Conservation (phyloP, 2,888 invertebrate genomes). For the Tetragonula carbonaria region DNA sequence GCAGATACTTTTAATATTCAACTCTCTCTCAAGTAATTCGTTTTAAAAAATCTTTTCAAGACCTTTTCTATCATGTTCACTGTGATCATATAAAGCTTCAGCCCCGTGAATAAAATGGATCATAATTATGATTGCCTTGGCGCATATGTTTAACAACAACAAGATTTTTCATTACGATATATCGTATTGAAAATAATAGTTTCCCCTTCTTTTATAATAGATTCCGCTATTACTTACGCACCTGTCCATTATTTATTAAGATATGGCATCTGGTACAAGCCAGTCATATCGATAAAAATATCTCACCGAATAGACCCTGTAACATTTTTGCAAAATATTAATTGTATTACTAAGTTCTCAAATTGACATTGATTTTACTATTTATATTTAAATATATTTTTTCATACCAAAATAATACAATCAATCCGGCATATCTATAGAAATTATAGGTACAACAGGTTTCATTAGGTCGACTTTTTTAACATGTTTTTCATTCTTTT, state of each 20-base stretch:
- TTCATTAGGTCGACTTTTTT: constrained; percentile 92
- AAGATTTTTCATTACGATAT: constrained; percentile 51
- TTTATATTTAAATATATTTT: not conserved
- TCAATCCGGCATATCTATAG: constrained; percentile 97
- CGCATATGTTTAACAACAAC: constrained; percentile 64
- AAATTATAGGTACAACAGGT: constrained; percentile 94
- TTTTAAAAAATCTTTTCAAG: constrained; percentile 29
- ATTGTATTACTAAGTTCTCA: not conserved
- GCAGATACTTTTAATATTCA: constrained; percentile 19
- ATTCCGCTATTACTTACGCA: constrained; percentile 54
- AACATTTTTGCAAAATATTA: constrained; percentile 14
- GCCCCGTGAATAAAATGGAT: constrained; percentile 58
- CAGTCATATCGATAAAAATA: constrained; percentile 57
- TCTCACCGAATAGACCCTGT: constrained; percentile 46
- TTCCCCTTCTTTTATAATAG: constrained; percentile 30
- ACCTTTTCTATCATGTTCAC: constrained; percentile 16
- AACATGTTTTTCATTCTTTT: constrained; percentile 88
- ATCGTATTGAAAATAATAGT: constrained; percentile 60
- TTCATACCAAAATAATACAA: constrained; percentile 67
- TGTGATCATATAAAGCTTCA: constrained; percentile 30
- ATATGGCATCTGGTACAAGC: constrained; percentile 48
- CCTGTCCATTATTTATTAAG: constrained; percentile 54
- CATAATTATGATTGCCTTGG: constrained; percentile 64
- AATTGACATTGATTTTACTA: not conserved
- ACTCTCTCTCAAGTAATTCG: constrained; percentile 4